A percentile compares a stretch with the other conserved stretches of the same genome.
phyloP scores from a whole-genome alignment of 2,888 invertebrate species.

The Calliphora vomitoria region DNA sequence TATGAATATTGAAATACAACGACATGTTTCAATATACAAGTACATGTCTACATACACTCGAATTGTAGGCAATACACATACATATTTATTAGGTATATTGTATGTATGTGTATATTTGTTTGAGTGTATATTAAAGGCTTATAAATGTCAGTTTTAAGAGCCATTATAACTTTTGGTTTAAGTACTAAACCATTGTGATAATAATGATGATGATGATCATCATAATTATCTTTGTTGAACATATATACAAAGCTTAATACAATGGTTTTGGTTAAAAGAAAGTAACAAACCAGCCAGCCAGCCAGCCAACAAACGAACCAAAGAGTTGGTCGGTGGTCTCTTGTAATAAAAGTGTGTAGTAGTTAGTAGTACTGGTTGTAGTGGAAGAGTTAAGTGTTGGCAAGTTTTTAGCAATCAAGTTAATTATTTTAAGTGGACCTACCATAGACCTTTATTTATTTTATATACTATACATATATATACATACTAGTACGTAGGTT shows the following conservation, averaged over 20 bases:
- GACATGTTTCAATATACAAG: slow-evolving; percentile 1
- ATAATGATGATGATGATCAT: slow-evolving; percentile 36
- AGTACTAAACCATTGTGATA: slow-evolving; percentile 49
- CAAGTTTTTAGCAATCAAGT: slow-evolving; percentile 71
- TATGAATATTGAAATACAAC: slow-evolving; percentile 2
- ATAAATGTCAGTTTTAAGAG: slow-evolving; percentile 71
- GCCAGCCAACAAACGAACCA: slow-evolving; percentile 27
- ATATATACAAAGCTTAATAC: not conserved
- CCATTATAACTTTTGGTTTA: slow-evolving; percentile 68
- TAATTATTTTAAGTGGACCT: slow-evolving; percentile 71
- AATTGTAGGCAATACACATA: not conserved
- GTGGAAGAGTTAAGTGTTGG: slow-evolving; percentile 59
- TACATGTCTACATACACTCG: not conserved
- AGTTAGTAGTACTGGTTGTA: not conserved
- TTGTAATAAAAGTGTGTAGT: slow-evolving; percentile 16
- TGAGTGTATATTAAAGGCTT: slow-evolving; percentile 58
- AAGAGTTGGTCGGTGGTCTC: not conserved
- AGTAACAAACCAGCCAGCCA: not conserved
- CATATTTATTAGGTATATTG: not conserved
- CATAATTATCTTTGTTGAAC: slow-evolving; percentile 19
- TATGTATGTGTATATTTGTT: not conserved
- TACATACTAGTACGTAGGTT: not conserved
- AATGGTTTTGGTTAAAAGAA: slow-evolving; percentile 6
- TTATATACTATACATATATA: not conserved
- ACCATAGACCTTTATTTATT: slow-evolving; percentile 24